Evolutionary conservation across 2,113 vertebrate species (phyloP).

Genomic region (Azemiops feae): DNA sequence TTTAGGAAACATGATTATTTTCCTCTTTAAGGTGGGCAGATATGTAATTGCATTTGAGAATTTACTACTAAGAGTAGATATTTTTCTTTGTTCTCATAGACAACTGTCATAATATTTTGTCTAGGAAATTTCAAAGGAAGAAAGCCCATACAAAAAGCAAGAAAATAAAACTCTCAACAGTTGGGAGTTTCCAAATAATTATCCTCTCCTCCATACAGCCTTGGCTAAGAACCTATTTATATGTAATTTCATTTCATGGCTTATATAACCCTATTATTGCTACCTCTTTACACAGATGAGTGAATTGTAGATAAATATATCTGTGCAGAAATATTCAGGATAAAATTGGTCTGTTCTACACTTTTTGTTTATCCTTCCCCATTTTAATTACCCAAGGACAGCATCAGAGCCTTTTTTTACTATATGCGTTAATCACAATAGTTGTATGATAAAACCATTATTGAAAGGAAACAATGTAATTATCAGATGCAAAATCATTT

Average conservation of each 20-base stretch:
- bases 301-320: neutral
- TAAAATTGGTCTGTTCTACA: neutral
- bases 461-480: constrained; percentile 39
- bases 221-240: neutral
- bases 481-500: constrained; percentile 19
- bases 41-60: neutral
- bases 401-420: constrained; percentile 19
- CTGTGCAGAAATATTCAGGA: constrained; percentile 16
- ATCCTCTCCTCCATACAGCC: neutral
- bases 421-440: constrained; percentile 34
- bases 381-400: constrained; percentile 26
- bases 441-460: constrained; percentile 27
- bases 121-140: neutral
- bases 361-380: neutral
- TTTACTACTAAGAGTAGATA: neutral
- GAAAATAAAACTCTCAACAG: neutral
- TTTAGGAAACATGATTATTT: neutral
- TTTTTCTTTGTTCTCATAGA: neutral
- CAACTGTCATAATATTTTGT: neutral
- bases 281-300: neutral
- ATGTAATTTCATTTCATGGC: constrained; percentile 6
- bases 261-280: neutral
- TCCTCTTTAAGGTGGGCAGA: neutral
- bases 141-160: neutral
- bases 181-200: neutral